phyloP scores from a whole-genome alignment of 2,888 invertebrate genomes.

The Agonopterix subpropinquella region DNA sequence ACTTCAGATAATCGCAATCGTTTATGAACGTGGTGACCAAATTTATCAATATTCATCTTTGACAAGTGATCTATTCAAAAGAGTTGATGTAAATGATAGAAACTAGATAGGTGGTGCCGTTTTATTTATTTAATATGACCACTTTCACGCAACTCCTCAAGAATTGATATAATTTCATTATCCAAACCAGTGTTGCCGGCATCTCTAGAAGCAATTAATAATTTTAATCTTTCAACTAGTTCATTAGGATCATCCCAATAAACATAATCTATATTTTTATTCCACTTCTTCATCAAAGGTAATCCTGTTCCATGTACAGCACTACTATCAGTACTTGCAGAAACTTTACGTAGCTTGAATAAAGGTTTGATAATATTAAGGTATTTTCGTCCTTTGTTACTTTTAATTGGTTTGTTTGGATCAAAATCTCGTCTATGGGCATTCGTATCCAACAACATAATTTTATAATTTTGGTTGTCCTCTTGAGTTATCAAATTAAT shows the following conservation, averaged over 20 bases:
- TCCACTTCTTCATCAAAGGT: constrained; percentile 10
- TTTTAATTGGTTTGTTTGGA: too few relatives aligned
- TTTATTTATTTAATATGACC: constrained; percentile 8
- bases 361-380: too few relatives aligned
- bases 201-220: constrained; percentile 15
- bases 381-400: too few relatives aligned
- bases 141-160: constrained; percentile 13
- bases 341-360: too few relatives aligned
- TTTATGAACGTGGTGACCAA: too few relatives aligned
- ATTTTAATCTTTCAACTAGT: constrained; percentile 16
- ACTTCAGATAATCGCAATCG: too few relatives aligned
- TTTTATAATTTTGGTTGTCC: constrained; percentile 10
- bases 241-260: constrained; percentile 22
- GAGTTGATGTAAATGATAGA: too few relatives aligned
- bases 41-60: too few relatives aligned
- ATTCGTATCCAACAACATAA: constrained; percentile 8
- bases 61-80: too few relatives aligned
- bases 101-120: too few relatives aligned
- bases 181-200: constrained; percentile 18
- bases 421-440: too few relatives aligned
- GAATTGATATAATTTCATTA: too few relatives aligned
- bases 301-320: constrained; percentile 5
- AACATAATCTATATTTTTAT: constrained; percentile 10
- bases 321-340: neutral
- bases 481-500: neutral